Evolutionary conservation across 2,113 vertebrate species (phyloP), one percentile per base, ranked within the genome.

Genomic region (Istiophorus platypterus): DNA sequence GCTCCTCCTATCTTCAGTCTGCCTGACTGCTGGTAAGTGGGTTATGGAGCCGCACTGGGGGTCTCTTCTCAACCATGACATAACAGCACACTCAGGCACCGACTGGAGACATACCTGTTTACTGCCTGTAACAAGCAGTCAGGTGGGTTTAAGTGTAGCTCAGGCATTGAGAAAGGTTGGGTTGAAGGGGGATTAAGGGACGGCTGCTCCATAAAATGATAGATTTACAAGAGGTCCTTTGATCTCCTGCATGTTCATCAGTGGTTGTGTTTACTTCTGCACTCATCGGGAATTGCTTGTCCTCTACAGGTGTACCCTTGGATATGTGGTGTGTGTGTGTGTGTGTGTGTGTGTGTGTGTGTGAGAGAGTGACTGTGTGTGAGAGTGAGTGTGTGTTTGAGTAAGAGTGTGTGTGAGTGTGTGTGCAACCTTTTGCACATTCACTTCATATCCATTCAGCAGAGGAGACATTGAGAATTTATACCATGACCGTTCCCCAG

Each of bases 11-110:
- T 81, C 80, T 72, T 78, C 85, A 69, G 72, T 54, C 77, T 68
- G 76, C 70, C 77, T 84, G 59, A 37, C 69, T 87, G 85, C 58
- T 34, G 26, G 37, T 64, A 80, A 85, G 78, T 84, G 69, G 71
- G 88, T 84, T 83, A 77, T 62, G 62, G 57, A 89, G 79, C 56
- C 39, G 5, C 88, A 67, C 70, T 57, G 26, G 74, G 78, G 82
- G 66, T 81, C 76, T 87, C 68, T 78, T 73, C 64, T 89, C 88
- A 84, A 76, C 74, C 85, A 70, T 89, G 82, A 92, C 87, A 90
- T 70, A 73, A 90, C 82, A 85, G 79, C 52, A 9, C 72, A 82
- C 80, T 84, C 68, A 87, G 64, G 51, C 78, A 49, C 57, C 54
- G 79, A 86, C 67, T 66, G 57, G 61, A 86, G 73, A 86, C 57